These are phyloP conservation scores for Papilio xuthus DNA, from an alignment of 1,140 invertebrate genomes.

Conservation along the genomic window DNA sequence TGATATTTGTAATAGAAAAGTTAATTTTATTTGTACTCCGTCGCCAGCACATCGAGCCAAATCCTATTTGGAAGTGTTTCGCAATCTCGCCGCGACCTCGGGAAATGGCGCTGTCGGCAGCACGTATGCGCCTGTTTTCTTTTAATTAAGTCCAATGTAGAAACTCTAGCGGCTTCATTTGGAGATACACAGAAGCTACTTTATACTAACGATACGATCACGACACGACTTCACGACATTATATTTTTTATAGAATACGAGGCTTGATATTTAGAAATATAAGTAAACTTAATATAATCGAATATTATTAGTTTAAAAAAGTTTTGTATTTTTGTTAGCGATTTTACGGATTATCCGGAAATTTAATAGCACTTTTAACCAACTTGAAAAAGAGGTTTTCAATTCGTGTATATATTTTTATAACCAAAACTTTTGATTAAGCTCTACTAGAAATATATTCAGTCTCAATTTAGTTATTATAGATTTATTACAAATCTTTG, in stretches of 20 bases:
- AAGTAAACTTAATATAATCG: too few relatives aligned
- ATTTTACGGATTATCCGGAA: too few relatives aligned
- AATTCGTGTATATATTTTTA: too few relatives aligned
- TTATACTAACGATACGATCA: conserved; percentile 9
- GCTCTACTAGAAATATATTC: too few relatives aligned
- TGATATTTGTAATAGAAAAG: conserved; percentile 21
- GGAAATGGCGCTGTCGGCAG: conserved; percentile 1
- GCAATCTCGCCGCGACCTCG: conserved; percentile 44
- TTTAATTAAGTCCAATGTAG: conserved; percentile 57
- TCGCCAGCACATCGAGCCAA: conserved; percentile 28
- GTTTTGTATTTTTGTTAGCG: too few relatives aligned
- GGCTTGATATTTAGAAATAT: background rate
- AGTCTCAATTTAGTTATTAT: too few relatives aligned
- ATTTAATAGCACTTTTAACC: too few relatives aligned
- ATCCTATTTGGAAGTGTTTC: conserved; percentile 34
- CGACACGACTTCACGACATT: conserved; percentile 16
- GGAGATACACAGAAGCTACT: conserved; percentile 13
- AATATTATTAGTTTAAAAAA: too few relatives aligned
- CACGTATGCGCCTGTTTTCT: conserved; percentile 53
- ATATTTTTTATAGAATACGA: background rate
- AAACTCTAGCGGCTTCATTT: conserved; percentile 40
- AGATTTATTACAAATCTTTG: too few relatives aligned
- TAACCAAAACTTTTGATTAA: too few relatives aligned
- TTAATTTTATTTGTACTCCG: conserved; percentile 21
- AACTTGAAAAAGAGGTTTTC: too few relatives aligned